Percentiles rank a stretch among this genome's conserved stretches.
Evolutionary conservation across 1,140 invertebrate genomes (phyloP).

Genomic region (Atta colombica): DNA sequence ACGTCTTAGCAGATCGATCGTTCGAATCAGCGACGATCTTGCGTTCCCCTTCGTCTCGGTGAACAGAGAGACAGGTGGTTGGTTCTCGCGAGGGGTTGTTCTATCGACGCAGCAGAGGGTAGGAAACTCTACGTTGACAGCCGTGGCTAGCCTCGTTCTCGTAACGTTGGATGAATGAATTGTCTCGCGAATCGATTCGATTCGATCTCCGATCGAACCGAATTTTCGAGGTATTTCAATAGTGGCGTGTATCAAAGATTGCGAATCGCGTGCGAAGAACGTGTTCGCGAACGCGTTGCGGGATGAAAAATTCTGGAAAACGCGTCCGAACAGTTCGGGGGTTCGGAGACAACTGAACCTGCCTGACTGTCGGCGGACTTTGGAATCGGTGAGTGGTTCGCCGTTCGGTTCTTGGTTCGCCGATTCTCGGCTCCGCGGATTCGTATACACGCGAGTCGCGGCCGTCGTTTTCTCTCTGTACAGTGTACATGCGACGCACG

Average conservation of each 20-base stretch:
- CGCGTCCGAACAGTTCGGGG: conserved; percentile 84
- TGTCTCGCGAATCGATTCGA: conserved; percentile 4
- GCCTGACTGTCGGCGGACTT: conserved; percentile 80
- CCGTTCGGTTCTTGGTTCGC: conserved; percentile 74
- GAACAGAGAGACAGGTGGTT: conserved; percentile 36
- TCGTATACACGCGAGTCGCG: conserved; percentile 63
- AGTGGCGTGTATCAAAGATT: background rate
- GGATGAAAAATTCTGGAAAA: conserved; percentile 44
- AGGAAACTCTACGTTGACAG: conserved; percentile 17
- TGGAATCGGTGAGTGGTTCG: conserved; percentile 80
- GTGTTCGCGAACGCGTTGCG: conserved; percentile 7
- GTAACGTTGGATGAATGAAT: conserved; percentile 12
- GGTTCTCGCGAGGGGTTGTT: conserved; percentile 41
- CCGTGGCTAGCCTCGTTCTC: conserved; percentile 32
- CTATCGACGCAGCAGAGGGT: conserved; percentile 19
- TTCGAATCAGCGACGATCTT: conserved; percentile 66
- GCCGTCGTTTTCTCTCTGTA: conserved; percentile 74
- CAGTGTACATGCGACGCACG: conserved; percentile 68
- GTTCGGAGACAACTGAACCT: conserved; percentile 84
- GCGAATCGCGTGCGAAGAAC: background rate
- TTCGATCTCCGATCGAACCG: background rate
- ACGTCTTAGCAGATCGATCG: conserved; percentile 75
- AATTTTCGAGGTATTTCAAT: background rate
- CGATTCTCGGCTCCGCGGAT: conserved; percentile 77
- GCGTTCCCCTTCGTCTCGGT: conserved; percentile 39